Conservation (phyloP, 2,888 invertebrate genomes). For the Hecatera dysodea region DNA sequence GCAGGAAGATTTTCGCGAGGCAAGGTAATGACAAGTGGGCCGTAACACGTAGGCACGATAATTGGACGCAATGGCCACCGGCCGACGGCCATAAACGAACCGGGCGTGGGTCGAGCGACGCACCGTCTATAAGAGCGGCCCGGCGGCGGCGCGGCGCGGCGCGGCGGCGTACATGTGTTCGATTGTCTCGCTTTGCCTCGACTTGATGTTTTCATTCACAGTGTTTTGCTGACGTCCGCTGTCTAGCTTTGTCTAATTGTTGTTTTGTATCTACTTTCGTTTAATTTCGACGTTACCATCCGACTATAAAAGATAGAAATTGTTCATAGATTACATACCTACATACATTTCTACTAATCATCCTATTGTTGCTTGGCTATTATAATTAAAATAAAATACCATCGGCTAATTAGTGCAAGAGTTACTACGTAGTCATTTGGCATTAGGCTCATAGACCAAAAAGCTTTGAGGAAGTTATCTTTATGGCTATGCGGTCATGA, state of each 20-base stretch:
- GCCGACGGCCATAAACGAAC: slow-evolving; percentile 85
- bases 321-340: slow-evolving; percentile 30
- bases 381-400: slow-evolving; percentile 44
- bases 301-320: slow-evolving; percentile 42
- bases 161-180: slow-evolving; percentile 75
- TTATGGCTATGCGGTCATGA: background rate
- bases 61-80: slow-evolving; percentile 88
- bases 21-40: slow-evolving; percentile 87
- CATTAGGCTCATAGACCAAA: slow-evolving; percentile 38
- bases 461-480: slow-evolving; percentile 3
- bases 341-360: slow-evolving; percentile 34
- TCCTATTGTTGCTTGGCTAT: slow-evolving; percentile 43
- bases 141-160: slow-evolving; percentile 54
- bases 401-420: slow-evolving; percentile 33
- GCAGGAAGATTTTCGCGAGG: slow-evolving; percentile 85
- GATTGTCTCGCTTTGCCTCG: slow-evolving; percentile 80
- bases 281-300: slow-evolving; percentile 68
- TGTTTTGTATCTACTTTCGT: slow-evolving; percentile 78
- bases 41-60: slow-evolving; percentile 88
- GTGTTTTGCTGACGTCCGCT: slow-evolving; percentile 81
- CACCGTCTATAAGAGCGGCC: slow-evolving; percentile 79
- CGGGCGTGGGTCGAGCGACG: slow-evolving; percentile 86
- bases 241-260: slow-evolving; percentile 72
- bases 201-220: slow-evolving; percentile 87
- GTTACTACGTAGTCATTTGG: slow-evolving; percentile 27